A percentile compares a stretch with the other conserved stretches of the same genome.
These are phyloP conservation scores for Apodemia mormo DNA, from an alignment of 2,888 invertebrate species.

Conservation along the genomic window DNA sequence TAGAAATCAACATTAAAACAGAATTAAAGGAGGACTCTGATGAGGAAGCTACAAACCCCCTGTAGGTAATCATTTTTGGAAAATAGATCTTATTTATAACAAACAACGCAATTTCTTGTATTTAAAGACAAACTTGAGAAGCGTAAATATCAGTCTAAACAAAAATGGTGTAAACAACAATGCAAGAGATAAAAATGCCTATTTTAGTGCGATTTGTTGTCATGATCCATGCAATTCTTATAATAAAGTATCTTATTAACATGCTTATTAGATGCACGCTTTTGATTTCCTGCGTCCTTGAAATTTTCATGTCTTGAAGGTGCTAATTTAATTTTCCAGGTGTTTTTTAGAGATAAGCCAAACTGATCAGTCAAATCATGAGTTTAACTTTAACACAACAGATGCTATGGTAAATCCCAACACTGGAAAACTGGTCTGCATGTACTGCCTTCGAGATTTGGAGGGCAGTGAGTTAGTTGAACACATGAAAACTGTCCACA, in stretches of 20 bases:
- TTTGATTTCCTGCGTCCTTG: too few relatives aligned
- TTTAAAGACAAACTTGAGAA: too few relatives aligned
- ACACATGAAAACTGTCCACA: conserved; percentile 48
- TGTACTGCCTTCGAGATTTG: conserved; percentile 48
- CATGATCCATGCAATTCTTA: too few relatives aligned
- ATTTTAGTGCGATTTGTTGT: too few relatives aligned
- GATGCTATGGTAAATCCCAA: conserved; percentile 43
- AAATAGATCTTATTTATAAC: neutral
- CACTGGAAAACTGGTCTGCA: conserved; percentile 45
- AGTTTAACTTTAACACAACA: neutral
- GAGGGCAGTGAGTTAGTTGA: conserved; percentile 38
- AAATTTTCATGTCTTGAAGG: too few relatives aligned
- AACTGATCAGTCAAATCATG: neutral
- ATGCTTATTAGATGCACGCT: too few relatives aligned
- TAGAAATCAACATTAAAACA: neutral
- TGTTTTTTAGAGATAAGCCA: neutral
- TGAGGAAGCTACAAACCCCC: conserved; percentile 39
- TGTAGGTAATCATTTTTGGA: neutral
- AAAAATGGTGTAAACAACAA: too few relatives aligned
- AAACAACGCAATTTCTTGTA: too few relatives aligned
- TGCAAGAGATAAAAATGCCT: too few relatives aligned
- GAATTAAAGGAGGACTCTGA: conserved; percentile 10
- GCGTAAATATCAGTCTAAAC: too few relatives aligned
- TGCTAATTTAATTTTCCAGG: neutral
- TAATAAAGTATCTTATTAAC: too few relatives aligned